Evolutionary conservation across 2,888 invertebrate species (phyloP).

Genomic region (Bimastos eiseni): DNA sequence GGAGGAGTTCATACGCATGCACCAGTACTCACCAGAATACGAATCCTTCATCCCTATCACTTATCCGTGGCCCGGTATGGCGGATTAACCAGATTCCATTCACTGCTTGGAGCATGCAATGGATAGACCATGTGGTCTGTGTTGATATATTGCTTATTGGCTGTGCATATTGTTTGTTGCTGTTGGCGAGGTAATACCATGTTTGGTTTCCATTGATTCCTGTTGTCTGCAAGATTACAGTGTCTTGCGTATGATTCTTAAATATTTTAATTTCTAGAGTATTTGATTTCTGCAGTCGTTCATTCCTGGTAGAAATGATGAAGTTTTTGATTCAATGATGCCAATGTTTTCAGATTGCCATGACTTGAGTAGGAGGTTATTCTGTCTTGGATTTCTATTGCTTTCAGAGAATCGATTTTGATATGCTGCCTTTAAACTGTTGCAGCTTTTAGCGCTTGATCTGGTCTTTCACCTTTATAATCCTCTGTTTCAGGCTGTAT

Average conservation of each 20-base stretch:
- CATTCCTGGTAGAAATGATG: not conserved
- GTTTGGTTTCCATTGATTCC: not conserved
- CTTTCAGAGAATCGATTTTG: not conserved
- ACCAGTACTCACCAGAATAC: conserved; percentile 61
- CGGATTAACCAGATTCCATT: conserved; percentile 24
- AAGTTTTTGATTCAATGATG: not conserved
- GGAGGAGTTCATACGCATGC: conserved; percentile 62
- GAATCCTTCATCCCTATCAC: conserved; percentile 63
- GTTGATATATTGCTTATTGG: not conserved
- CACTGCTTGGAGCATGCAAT: not conserved
- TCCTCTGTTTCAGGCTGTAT: not conserved
- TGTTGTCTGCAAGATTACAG: not conserved
- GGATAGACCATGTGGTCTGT: not conserved
- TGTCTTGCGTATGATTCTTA: too few species aligned
- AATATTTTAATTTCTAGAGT: too few species aligned
- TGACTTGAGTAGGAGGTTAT: not conserved
- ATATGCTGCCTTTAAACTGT: not conserved
- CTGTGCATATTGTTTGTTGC: not conserved
- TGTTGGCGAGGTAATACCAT: not conserved
- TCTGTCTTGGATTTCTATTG: not conserved
- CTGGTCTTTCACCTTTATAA: not conserved
- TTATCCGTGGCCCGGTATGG: conserved; percentile 63
- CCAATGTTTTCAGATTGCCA: not conserved
- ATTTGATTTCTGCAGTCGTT: not conserved
- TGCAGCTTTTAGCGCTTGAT: not conserved